Evolutionary conservation across 2,113 vertebrate species (phyloP).

Genomic region (Toxotes jaculatrix): DNA sequence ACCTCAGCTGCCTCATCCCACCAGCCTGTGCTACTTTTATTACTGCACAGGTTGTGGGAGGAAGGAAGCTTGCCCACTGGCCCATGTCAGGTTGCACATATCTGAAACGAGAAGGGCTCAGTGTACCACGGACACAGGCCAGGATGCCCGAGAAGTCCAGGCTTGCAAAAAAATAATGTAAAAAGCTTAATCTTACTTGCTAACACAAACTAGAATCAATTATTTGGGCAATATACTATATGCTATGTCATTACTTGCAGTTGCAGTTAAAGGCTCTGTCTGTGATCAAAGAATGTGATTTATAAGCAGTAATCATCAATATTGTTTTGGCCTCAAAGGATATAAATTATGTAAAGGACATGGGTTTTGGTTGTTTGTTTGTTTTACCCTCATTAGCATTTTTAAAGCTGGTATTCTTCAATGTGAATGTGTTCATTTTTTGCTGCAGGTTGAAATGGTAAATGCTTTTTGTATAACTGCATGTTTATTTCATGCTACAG

Average conservation of each 20-base stretch:
- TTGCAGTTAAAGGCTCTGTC: not conserved
- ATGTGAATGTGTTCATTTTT: not conserved
- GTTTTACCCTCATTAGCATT: not conserved
- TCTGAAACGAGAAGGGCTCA: slow-evolving; percentile 60
- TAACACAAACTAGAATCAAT: not conserved
- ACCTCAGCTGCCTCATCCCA: slow-evolving; percentile 37
- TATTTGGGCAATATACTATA: not conserved
- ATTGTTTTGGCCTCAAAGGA: not conserved
- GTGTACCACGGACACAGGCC: slow-evolving; percentile 32
- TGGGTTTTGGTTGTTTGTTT: not conserved
- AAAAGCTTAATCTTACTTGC: not conserved
- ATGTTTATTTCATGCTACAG: slow-evolving; percentile 13
- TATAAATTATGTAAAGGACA: not conserved
- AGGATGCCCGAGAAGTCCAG: not conserved
- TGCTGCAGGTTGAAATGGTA: not conserved
- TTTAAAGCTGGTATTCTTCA: not conserved
- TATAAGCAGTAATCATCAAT: not conserved
- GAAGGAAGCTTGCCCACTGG: slow-evolving; percentile 59
- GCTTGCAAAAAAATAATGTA: slow-evolving; percentile 25
- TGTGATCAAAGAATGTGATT: not conserved
- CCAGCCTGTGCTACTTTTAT: slow-evolving; percentile 46
- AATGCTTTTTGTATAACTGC: not conserved
- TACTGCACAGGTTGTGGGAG: slow-evolving; percentile 41
- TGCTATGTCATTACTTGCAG: not conserved
- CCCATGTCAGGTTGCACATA: slow-evolving; percentile 55